These are phyloP conservation scores for Octomys mimax DNA, from an alignment of 2,797 vertebrate species.

Conservation along the genomic window DNA sequence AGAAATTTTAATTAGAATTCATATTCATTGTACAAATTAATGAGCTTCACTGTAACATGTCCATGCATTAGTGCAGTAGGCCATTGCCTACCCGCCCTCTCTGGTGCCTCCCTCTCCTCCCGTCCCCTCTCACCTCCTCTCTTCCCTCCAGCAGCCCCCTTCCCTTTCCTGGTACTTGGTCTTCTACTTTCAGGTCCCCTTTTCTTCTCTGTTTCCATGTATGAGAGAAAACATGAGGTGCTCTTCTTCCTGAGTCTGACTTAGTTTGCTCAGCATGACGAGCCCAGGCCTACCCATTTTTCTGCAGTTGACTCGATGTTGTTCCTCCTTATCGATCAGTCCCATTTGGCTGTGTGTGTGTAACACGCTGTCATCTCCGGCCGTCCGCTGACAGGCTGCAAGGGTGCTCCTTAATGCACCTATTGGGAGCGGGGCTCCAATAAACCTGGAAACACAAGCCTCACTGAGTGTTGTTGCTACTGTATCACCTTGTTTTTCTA, in stretches of 20 bases:
- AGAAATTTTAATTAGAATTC: background rate
- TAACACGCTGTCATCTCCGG: background rate
- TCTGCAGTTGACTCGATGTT: background rate
- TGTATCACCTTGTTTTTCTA: background rate
- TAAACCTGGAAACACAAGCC: background rate
- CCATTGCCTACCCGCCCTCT: background rate
- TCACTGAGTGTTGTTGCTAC: background rate
- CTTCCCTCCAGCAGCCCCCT: background rate
- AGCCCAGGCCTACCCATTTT: background rate
- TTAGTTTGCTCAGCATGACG: background rate
- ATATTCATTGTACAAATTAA: background rate
- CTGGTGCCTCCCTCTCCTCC: background rate
- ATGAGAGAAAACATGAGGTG: background rate
- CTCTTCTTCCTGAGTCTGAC: background rate
- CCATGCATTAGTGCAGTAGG: background rate
- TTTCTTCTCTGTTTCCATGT: background rate
- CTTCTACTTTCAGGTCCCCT: background rate
- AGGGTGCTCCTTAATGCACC: background rate
- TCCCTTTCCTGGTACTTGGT: background rate
- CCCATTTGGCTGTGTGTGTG: background rate
- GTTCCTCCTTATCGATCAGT: background rate
- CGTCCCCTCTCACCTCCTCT: background rate
- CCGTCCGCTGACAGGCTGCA: background rate
- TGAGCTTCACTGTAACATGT: background rate
- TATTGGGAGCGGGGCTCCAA: background rate